phyloP scores from a whole-genome alignment of 2,888 invertebrate species.

The Ectemnius cavifrons region DNA sequence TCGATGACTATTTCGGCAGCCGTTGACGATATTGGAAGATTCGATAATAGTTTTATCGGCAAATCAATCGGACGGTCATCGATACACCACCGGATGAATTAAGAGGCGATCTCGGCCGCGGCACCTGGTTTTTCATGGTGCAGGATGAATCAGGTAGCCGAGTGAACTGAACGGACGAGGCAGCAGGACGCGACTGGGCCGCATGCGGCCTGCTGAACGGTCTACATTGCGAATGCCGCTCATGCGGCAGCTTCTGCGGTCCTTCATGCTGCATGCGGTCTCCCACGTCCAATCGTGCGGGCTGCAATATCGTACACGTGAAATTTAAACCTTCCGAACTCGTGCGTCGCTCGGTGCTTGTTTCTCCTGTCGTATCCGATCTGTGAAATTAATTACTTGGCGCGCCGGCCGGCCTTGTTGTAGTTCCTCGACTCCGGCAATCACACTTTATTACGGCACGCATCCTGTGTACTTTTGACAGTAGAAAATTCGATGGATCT shows the following conservation, averaged over 20 bases:
- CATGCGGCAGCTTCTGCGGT: conserved; percentile 39
- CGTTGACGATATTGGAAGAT: too few relatives aligned
- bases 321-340: conserved; percentile 44
- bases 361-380: neutral
- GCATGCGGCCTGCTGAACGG: conserved; percentile 42
- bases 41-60: too few relatives aligned
- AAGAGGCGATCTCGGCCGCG: conserved; percentile 2
- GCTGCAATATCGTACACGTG: conserved; percentile 40
- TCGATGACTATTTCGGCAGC: too few relatives aligned
- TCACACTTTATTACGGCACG: too few relatives aligned
- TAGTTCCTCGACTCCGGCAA: too few relatives aligned
- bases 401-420: too few relatives aligned
- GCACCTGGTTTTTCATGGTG: conserved; percentile 26
- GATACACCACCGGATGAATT: too few relatives aligned
- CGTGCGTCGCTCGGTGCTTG: conserved; percentile 17
- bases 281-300: conserved; percentile 44
- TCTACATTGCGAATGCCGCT: conserved; percentile 43
- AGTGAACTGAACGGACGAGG: conserved; percentile 17
- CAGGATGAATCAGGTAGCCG: conserved; percentile 14
- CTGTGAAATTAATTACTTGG: neutral
- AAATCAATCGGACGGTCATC: too few relatives aligned
- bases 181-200: conserved; percentile 23
- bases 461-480: too few relatives aligned
- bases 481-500: too few relatives aligned
- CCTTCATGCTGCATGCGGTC: conserved; percentile 42